Base-by-base conservation (phyloP, 2,888 invertebrate species). In the Arenicola marina region DNA sequence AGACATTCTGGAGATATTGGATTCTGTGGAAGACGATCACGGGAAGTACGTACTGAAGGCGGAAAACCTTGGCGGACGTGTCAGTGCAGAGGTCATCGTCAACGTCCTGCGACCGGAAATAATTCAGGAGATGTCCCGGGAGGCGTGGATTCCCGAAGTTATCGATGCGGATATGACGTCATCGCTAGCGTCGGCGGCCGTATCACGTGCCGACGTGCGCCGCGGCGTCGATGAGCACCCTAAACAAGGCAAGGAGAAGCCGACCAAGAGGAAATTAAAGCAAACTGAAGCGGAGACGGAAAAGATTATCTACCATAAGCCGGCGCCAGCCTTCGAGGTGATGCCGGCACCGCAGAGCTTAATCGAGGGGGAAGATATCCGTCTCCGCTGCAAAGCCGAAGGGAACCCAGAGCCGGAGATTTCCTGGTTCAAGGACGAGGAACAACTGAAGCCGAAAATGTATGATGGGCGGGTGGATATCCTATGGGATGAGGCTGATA, bases 31-130 rank as follows among this genome's bases (percentile, higher is more conserved):
- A 38, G 21, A 7, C 4, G 63, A 63, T 51, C 55, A 34, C 31
- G 63, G 63, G n/a, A 51, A 60, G 21, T 63, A 63, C 56, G 51
- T 48, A 26, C 26, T 63, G 2, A 45, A 51, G 29, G 63, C 59
- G 28, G 31, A 26, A 11, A 63, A 63, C 26, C 29, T 28, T 1
- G 11, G 29, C 32, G 60, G 63, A 24, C n/a, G n/a, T 1, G 33
- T 32, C 53, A 53, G 53, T 32, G 31, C 29, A 7, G 15, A 15
- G 29, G 53, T 53, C 15, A 53, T 15, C 7, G 33, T 53, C 7
- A 53, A 53, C 24, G 53, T 53, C 53, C 24, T 11, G 7, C 18
- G 7, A 7, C 48, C 48, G 48, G 48, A 48, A 48, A 7, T 48
- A 7, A n/a, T 48, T 24, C 24, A 48, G 7, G 18, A 48, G 48